Evolutionary conservation across 2,888 invertebrate genomes (phyloP), one percentile per base, ranked within the genome.

Genomic region (Agonopterix alstromeriana): DNA sequence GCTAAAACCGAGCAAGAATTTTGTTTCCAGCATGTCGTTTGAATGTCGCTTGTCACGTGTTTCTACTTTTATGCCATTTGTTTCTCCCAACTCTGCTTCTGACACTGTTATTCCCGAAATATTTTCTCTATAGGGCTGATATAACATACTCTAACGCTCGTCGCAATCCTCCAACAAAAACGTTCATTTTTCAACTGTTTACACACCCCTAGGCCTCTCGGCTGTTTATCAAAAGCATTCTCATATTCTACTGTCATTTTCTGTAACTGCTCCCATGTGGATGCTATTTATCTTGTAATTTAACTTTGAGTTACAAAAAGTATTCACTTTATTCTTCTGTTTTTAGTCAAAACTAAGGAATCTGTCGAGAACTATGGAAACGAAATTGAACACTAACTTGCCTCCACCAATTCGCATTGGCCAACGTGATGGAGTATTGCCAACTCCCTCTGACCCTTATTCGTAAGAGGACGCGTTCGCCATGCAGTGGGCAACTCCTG

Each of bases 41-140:
- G 57, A 58, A 65, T 55, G 48, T 48, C 53, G 57, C 51, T 52
- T 64, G 67, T 66, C 61, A 67, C 56, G 58, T 60, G 55, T 27
- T 27, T 27, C 55, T 60, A 53, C 63, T 61, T 63, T 64, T 63
- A 38, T 61, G 58, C 63, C 68, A 74, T 77, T 73, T 74, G 69
- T 75, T 70, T 66, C 57, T 63, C 54, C 54, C 58, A 55, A 51
- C 61, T 48, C 65, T 76, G 72, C 53, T 59, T 64, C 63, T 76
- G 73, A 76, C 79, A 65, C 65, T 55, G 64, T 72, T 73, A 72
- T 76, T 75, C 66, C 65, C 64, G 58, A 67, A 77, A 81, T 75
- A 67, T 73, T 76, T 73, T 69, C 69, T 65, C 69, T 70, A 69
- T 27, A 27, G 27, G 27, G 27, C 27, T 27, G 27, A 27, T 7